These are phyloP conservation scores for Tenthredo mesomela DNA, from an alignment of 2,888 invertebrate genomes.

Conservation along the genomic window DNA sequence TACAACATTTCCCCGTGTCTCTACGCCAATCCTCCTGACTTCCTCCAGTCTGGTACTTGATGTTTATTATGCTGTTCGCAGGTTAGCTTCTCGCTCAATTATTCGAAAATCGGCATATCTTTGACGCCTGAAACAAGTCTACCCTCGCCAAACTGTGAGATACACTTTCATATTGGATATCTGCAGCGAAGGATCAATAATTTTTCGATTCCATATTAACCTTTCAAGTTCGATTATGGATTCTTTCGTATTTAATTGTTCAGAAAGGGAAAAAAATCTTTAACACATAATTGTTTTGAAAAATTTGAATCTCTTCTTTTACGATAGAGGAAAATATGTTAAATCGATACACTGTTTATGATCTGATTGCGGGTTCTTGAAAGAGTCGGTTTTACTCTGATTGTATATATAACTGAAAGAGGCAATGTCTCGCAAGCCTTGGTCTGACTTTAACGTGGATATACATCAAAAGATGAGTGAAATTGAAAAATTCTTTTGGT, in stretches of 20 bases:
- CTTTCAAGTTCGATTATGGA: not conserved
- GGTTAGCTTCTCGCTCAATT: conserved; percentile 36
- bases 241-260: not conserved
- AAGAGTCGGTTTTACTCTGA: not conserved
- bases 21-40: conserved; percentile 57
- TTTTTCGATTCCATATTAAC: not conserved
- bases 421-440: not conserved
- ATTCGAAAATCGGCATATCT: conserved; percentile 25
- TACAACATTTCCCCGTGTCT: conserved; percentile 46
- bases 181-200: not conserved
- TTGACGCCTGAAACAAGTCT: not conserved
- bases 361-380: not conserved
- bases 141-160: not conserved
- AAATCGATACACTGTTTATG: not conserved
- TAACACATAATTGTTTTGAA: not conserved
- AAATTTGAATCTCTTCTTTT: not conserved
- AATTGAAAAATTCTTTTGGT: not conserved
- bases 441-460: not conserved
- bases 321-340: not conserved
- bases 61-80: conserved; percentile 71
- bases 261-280: not conserved
- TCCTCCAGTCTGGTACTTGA: conserved; percentile 63
- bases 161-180: not conserved
- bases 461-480: not conserved
- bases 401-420: not conserved